Evolutionary conservation across 1,140 invertebrate species (phyloP).

Genomic region (Conus betulinus): DNA sequence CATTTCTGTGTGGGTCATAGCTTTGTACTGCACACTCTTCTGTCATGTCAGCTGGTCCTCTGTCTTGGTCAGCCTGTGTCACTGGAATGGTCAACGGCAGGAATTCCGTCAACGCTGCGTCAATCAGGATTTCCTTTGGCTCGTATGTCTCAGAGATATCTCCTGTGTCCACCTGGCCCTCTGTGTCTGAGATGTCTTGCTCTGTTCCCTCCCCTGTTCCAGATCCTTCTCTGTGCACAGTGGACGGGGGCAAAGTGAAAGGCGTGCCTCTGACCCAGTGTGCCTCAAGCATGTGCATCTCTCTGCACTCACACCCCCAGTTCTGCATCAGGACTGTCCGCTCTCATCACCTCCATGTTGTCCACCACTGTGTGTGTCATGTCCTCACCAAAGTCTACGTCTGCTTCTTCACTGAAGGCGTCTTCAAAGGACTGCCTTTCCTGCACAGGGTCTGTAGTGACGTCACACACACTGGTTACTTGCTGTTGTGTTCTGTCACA

Average conservation of each 20-base stretch:
- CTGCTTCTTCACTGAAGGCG: constrained; percentile 12
- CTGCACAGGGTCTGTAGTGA: neutral
- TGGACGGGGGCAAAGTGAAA: neutral
- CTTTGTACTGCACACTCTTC: neutral
- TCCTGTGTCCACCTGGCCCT: no score
- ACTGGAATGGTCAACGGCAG: no score
- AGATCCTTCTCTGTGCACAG: neutral
- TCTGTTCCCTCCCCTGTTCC: neutral
- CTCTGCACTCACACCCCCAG: neutral
- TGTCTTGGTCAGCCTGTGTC: neutral
- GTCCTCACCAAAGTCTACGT: neutral
- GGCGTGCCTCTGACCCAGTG: neutral
- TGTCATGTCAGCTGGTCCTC: neutral
- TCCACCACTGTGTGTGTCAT: neutral
- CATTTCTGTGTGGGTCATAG: no score
- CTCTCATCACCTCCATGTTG: neutral
- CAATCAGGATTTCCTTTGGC: no score
- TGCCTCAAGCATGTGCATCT: neutral
- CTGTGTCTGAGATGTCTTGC: neutral
- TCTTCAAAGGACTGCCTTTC: neutral
- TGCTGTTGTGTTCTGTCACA: neutral
- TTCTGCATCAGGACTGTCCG: constrained; percentile 2
- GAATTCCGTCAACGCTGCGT: no score
- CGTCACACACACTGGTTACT: neutral
- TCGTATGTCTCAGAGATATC: no score